phyloP scores from a whole-genome alignment of 2,113 vertebrate species.

The Circaetus gallicus region DNA sequence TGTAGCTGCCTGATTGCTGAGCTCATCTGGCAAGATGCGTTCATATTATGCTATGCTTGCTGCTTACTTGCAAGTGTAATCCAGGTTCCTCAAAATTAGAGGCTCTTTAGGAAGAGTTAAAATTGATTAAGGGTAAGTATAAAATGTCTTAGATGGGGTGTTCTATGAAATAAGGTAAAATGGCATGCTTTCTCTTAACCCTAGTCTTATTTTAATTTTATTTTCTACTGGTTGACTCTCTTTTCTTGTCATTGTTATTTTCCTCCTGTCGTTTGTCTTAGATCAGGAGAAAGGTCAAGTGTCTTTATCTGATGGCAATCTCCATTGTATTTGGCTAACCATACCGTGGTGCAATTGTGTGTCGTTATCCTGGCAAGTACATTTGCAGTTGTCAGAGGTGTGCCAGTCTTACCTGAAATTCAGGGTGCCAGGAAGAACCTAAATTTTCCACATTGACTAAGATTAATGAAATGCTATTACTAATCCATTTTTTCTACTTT shows the following conservation, averaged over 20 bases:
- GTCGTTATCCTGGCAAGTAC: neutral
- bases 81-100: neutral
- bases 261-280: neutral
- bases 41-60: neutral
- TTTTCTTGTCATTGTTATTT: neutral
- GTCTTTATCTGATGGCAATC: neutral
- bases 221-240: neutral
- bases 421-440: neutral
- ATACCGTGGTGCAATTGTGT: neutral
- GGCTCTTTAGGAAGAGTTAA: neutral
- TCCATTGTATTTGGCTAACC: neutral
- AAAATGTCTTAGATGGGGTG: neutral
- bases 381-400: neutral
- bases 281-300: neutral
- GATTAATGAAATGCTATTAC: neutral
- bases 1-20: neutral
- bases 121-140: neutral
- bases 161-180: neutral
- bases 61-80: neutral
- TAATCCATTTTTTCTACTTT: neutral
- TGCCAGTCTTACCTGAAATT: neutral
- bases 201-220: neutral
- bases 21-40: neutral
- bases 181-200: neutral
- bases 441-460: neutral